Conservation (phyloP, 2,888 invertebrate genomes). For the Argyresthia albistria region DNA sequence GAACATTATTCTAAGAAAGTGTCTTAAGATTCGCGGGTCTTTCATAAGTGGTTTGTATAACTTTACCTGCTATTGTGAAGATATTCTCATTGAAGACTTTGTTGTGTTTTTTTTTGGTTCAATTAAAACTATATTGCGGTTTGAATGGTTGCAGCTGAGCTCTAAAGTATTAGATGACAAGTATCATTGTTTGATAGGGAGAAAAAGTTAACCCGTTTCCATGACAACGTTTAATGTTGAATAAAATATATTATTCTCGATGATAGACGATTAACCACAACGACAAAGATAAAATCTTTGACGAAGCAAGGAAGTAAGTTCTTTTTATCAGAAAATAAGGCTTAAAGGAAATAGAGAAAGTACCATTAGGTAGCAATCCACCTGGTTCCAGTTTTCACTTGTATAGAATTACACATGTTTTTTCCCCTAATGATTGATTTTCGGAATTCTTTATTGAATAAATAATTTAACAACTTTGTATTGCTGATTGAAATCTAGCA, state of each 20-base stretch:
- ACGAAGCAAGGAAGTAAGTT: background rate
- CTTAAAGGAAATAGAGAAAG: background rate
- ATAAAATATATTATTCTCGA: background rate
- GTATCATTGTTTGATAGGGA: conserved; percentile 10
- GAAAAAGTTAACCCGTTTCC: background rate
- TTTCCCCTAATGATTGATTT: background rate
- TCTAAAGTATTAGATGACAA: conserved; percentile 12
- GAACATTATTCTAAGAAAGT: background rate
- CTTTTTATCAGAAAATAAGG: background rate
- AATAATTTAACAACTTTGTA: no score
- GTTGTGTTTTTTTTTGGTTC: conserved; percentile 30
- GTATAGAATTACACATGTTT: background rate
- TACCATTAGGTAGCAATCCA: background rate
- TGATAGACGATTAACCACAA: background rate
- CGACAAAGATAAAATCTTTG: background rate
- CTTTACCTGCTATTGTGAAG: conserved; percentile 43
- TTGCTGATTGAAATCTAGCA: no score
- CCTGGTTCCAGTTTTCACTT: background rate
- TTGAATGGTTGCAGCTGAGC: conserved; percentile 38
- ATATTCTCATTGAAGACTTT: conserved; percentile 33
- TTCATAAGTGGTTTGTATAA: conserved; percentile 9
- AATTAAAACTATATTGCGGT: conserved; percentile 46
- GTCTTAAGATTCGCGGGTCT: conserved; percentile 11
- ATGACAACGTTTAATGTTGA: background rate
- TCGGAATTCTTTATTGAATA: no score